A percentile compares a stretch with the other conserved stretches of the same genome.
Evolutionary conservation across 2,888 invertebrate species (phyloP).

Genomic region (Eristalis pertinax): DNA sequence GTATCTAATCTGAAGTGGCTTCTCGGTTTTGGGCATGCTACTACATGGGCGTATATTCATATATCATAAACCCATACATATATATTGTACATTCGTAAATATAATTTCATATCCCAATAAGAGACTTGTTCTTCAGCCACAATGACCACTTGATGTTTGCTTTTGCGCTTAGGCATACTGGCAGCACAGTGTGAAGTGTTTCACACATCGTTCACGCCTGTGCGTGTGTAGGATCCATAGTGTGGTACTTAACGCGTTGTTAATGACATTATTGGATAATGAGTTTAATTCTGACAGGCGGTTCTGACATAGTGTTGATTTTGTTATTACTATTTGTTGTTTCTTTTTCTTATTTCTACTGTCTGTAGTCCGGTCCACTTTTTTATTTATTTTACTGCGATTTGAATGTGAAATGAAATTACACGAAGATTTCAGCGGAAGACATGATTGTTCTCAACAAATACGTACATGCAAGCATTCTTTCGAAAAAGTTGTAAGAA

Average conservation of each 20-base stretch:
- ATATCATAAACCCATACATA: not conserved
- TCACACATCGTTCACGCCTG: constrained; percentile 63
- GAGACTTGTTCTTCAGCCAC: constrained; percentile 54
- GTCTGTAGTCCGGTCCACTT: not conserved
- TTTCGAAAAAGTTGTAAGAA: no score
- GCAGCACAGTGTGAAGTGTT: constrained; percentile 51
- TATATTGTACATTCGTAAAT: not conserved
- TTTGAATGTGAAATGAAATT: not conserved
- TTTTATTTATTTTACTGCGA: constrained; percentile 22
- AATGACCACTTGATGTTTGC: constrained; percentile 71
- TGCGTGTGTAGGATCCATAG: constrained; percentile 55
- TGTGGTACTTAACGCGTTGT: constrained; percentile 49
- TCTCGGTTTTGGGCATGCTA: constrained; percentile 31
- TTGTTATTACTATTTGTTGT: constrained; percentile 46
- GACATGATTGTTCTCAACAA: constrained; percentile 25
- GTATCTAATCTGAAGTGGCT: constrained; percentile 54
- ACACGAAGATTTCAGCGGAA: constrained; percentile 21
- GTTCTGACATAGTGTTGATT: constrained; percentile 62
- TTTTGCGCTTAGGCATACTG: constrained; percentile 49
- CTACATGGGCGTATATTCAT: not conserved
- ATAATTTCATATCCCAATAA: constrained; percentile 22
- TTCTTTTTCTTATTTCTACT: constrained; percentile 9
- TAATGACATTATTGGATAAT: constrained; percentile 72
- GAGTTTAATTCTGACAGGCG: constrained; percentile 63
- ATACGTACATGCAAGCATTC: constrained; percentile 11